These are phyloP conservation scores for Centropus unirufus DNA, from an alignment of 2,113 vertebrate genomes.

Conservation along the genomic window DNA sequence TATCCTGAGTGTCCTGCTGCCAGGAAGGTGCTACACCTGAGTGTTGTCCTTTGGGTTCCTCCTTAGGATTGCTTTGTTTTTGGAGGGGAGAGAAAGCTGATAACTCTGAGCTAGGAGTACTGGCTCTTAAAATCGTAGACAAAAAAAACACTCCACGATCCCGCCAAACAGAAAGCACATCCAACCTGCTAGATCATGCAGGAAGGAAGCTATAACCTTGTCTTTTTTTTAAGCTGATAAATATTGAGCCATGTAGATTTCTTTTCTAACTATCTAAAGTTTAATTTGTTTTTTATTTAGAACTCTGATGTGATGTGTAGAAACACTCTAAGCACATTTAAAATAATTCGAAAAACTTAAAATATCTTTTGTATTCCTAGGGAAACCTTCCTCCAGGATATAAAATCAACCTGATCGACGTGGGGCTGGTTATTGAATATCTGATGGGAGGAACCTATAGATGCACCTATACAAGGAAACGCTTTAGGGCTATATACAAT, in stretches of 20 bases:
- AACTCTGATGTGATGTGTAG: background rate
- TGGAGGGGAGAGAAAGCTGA: background rate
- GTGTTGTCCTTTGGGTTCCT: too few relatives aligned
- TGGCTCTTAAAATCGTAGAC: background rate
- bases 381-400: conserved; percentile 97
- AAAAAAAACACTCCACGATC: background rate
- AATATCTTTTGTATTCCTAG: conserved; percentile 70
- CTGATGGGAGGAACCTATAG: conserved; percentile 98
- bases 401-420: conserved; percentile 96
- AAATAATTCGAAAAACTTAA: background rate
- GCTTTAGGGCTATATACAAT: conserved; percentile 96
- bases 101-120: background rate
- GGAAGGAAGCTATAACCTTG: background rate
- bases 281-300: background rate
- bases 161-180: background rate
- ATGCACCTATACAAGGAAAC: conserved; percentile 96
- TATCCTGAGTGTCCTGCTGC: background rate
- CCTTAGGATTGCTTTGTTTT: background rate
- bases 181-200: background rate
- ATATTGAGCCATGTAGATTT: background rate
- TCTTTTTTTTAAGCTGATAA: background rate
- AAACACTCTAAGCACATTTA: background rate
- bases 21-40: background rate
- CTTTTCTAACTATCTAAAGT: background rate
- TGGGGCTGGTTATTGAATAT: conserved; percentile 95